Evolutionary conservation across 2,888 invertebrate genomes (phyloP).

Genomic region (Noctua pronuba): DNA sequence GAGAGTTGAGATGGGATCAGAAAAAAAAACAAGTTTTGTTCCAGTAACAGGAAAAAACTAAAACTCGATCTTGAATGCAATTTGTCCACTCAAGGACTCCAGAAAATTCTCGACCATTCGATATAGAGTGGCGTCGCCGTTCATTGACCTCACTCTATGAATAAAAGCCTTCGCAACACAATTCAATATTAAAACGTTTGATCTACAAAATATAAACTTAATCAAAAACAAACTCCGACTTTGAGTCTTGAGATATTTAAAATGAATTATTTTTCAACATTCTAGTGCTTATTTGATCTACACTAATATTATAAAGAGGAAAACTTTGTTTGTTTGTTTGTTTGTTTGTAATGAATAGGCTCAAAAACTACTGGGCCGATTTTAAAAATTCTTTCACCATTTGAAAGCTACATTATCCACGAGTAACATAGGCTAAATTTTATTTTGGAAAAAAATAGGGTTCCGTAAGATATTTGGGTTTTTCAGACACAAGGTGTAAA

Average conservation of each 20-base stretch:
- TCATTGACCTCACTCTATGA: conserved; percentile 19
- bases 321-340: too few species aligned
- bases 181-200: conserved; percentile 17
- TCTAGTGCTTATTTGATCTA: neutral
- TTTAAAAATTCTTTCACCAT: too few species aligned
- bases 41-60: neutral
- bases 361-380: too few species aligned
- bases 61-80: neutral
- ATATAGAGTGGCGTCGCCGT: neutral
- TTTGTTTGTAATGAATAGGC: too few species aligned
- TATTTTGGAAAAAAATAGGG: too few species aligned
- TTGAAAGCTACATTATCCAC: too few species aligned
- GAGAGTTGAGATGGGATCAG: neutral
- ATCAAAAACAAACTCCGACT: neutral
- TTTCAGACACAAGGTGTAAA: too few species aligned
- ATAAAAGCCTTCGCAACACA: neutral
- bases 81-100: neutral
- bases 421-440: too few species aligned
- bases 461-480: too few species aligned
- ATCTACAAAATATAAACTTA: neutral
- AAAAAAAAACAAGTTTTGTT: neutral
- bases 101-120: neutral
- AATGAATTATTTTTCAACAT: neutral
- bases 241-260: neutral
- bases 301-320: too few species aligned